Evolutionary conservation across 2,113 vertebrate species (phyloP), one percentile per base, ranked within the genome.

Genomic region (Oxyruncus cristatus): DNA sequence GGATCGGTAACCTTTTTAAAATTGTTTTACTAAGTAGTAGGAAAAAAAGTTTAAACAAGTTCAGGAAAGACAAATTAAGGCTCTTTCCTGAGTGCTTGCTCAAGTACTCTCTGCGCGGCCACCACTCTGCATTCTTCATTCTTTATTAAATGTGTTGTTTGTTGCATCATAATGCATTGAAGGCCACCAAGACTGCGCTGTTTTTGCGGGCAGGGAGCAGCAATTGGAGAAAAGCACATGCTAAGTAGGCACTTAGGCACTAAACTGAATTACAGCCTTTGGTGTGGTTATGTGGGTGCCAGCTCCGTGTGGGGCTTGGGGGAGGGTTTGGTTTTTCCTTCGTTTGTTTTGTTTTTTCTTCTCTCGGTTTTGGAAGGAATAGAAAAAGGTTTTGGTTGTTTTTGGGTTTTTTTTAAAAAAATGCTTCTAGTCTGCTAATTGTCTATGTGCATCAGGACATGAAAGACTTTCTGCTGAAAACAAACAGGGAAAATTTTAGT

Each of bases 11-110:
- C 50, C 39, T 47, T 55, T 83, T 10, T 0, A 5, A 14, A 79
- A 6, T 1, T 18, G 14, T 53, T 46, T 56, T 56, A n/a, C 12
- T 18, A 22, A 35, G 44, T 62, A 18, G n/a, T 61, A 1, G 12
- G 55, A 49, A 18, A 84, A 79, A 80, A 61, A 62, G 23, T 92
- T 87, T 52, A 63, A 80, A 39, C 20, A 30, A 67, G 35, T 27
- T 65, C 85, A 81, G 92, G 88, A 94, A 94, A 94, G 73, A n/a
- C 44, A 84, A 94, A 84, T 78, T 27, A 75, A 89, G 37, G n/a
- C 61, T 52, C 61, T 67, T 93, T 92, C 79, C 88, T 84, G 68
- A 75, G 11, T 15, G 47, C 70, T 81, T 78, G 0, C 53, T 86
- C 65, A 46, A 71, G 42, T 35, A 2, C 17, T 72, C 39, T 66